Percentiles rank a stretch among this genome's conserved stretches.
phyloP scores from a whole-genome alignment of 2,113 vertebrate genomes.

The Blennius ocellaris region DNA sequence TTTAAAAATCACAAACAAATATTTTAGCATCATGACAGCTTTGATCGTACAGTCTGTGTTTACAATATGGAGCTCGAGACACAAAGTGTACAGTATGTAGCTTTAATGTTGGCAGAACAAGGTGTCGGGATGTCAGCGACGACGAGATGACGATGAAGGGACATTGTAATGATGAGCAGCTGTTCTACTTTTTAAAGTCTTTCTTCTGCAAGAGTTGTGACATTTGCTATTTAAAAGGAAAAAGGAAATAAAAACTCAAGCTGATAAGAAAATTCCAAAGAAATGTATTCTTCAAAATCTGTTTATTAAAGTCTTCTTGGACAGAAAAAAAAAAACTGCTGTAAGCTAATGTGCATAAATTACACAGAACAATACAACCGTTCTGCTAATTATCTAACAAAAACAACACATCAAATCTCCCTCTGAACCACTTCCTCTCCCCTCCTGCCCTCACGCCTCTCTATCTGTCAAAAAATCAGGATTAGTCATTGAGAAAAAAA shows the following conservation, averaged over 20 bases:
- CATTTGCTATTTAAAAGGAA: too few species aligned
- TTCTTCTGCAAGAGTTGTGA: too few species aligned
- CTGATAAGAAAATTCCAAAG: not conserved
- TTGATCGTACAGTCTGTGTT: not conserved
- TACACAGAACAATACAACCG: not conserved
- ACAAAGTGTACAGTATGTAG: not conserved
- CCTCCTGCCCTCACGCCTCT: not conserved
- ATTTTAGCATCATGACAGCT: not conserved
- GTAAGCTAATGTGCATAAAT: slow-evolving; percentile 4
- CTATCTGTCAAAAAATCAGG: slow-evolving; percentile 38
- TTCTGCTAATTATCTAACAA: slow-evolving; percentile 24
- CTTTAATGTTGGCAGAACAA: not conserved
- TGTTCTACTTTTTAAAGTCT: not conserved
- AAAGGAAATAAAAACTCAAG: not conserved
- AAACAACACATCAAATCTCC: slow-evolving; percentile 32
- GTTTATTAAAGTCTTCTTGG: slow-evolving; percentile 14
- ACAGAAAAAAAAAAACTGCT: not conserved
- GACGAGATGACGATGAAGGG: not conserved
- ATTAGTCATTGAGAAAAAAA: slow-evolving; percentile 24
- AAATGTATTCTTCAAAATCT: not conserved
- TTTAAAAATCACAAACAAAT: not conserved
- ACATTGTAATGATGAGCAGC: not conserved
- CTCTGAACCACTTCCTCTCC: slow-evolving; percentile 7
- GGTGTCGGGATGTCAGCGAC: too few species aligned
- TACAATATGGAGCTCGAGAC: not conserved